phyloP scores from a whole-genome alignment of 2,113 vertebrate species.

The Salminus brasiliensis region DNA sequence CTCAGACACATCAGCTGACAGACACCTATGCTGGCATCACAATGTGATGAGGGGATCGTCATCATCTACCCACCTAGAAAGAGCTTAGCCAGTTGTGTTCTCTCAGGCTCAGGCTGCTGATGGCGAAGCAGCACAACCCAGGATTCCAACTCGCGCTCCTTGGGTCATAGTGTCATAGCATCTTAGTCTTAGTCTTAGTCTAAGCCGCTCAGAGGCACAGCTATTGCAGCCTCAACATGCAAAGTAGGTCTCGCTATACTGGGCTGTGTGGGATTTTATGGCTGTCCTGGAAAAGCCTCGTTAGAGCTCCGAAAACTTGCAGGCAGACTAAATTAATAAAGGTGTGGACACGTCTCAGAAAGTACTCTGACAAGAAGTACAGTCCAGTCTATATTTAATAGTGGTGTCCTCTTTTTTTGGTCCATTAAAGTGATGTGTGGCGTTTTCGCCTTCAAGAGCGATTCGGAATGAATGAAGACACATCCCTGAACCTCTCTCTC shows the following conservation, averaged over 20 bases:
- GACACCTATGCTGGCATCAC: no score
- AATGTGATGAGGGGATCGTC: no score
- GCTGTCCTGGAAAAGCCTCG: not conserved
- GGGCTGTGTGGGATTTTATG: not conserved
- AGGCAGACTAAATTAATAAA: constrained; percentile 2
- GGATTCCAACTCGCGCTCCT: no score
- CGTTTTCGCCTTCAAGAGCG: constrained; percentile 55
- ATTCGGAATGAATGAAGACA: constrained; percentile 55
- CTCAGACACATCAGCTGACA: no score
- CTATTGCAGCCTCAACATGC: not conserved
- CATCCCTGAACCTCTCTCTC: not conserved
- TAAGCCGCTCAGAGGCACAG: not conserved
- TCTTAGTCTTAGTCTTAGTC: no score
- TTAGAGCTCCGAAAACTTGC: not conserved
- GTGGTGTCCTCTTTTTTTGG: constrained; percentile 60
- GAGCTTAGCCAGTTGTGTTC: no score
- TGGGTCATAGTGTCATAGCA: no score
- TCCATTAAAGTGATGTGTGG: constrained; percentile 62
- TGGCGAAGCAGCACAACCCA: no score
- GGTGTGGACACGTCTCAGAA: not conserved
- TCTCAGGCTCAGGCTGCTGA: no score
- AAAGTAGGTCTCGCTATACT: not conserved
- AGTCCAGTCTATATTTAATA: constrained; percentile 37
- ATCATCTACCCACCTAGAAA: no score
- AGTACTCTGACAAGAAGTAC: constrained; percentile 32